Base-by-base conservation (phyloP, 2,888 invertebrate genomes). In the Timema podura region DNA sequence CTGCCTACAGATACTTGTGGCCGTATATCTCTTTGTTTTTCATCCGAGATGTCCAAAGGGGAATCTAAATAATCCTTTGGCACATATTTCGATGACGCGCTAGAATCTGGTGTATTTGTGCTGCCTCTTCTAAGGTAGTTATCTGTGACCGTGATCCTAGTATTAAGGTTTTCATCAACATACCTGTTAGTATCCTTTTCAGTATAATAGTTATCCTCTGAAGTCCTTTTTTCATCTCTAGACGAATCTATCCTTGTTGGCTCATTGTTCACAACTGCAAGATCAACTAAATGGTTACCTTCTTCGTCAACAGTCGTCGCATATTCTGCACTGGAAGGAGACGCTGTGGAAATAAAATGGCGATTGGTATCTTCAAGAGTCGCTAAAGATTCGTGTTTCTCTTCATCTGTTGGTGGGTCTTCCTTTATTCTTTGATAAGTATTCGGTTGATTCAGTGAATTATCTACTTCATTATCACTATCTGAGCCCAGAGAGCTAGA, bases 221-320 rank as follows among this genome's bases (percentile, higher is more conserved):
- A n/a, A n/a, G n/a, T n/a, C n/a, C n/a, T n/a, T n/a, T n/a, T n/a
- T n/a, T n/a, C n/a, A n/a, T n/a, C n/a, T n/a, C n/a, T n/a, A n/a
- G n/a, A n/a, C n/a, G n/a, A n/a, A n/a, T n/a, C n/a, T n/a, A n/a
- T n/a, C 45, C 61, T 45, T 10, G 61, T 9, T 10, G 49, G 61
- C 6, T 11, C 30, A 61, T 61, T 59, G n/a, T 68, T 68, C 30
- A 68, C 46, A 47, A 59, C 16, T 5, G 59, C 57, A 2, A 59
- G 13, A 11, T 46, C 64, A 11, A 65, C 65, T n/a, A 61, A 16
- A 10, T 67, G 65, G 7, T 68, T 66, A 6, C 64, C 69, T 9
- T 69, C 64, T n/a, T 11, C 46, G 30, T 67, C 69, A 10, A 61
- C 48, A 10, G 68, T 61, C 7, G 71, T 64, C 5, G 11, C 65